phyloP scores from a whole-genome alignment of 2,888 invertebrate genomes.

The Sacculina carcini region DNA sequence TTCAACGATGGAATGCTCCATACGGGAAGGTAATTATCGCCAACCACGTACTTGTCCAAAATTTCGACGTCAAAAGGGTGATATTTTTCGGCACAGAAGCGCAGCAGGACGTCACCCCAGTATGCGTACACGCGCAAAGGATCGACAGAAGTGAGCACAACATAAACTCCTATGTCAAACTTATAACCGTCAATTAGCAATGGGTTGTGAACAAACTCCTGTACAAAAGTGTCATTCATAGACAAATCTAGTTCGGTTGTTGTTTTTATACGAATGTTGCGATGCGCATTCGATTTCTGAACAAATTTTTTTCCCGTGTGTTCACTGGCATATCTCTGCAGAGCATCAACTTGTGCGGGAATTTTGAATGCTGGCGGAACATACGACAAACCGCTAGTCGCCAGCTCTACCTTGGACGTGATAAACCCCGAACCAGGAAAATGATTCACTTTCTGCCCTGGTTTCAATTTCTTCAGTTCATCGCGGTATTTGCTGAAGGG shows the following conservation, averaged over 20 bases:
- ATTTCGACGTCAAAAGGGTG: slow-evolving; percentile 58
- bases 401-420: slow-evolving; percentile 71
- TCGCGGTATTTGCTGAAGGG: slow-evolving; percentile 38
- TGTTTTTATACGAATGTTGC: slow-evolving; percentile 51
- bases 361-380: slow-evolving; percentile 70
- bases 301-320: slow-evolving; percentile 43
- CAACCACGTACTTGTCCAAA: slow-evolving; percentile 71
- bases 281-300: slow-evolving; percentile 70
- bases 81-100: slow-evolving; percentile 68
- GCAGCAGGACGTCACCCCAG: slow-evolving; percentile 62
- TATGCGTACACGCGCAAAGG: slow-evolving; percentile 71
- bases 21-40: slow-evolving; percentile 73
- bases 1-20: slow-evolving; percentile 66
- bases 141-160: slow-evolving; percentile 62
- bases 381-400: slow-evolving; percentile 44
- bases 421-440: slow-evolving; percentile 80
- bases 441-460: slow-evolving; percentile 41
- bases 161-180: slow-evolving; percentile 90
- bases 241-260: slow-evolving; percentile 40
- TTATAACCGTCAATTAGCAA: slow-evolving; percentile 73
- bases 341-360: slow-evolving; percentile 40
- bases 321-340: slow-evolving; percentile 36
- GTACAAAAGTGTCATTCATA: slow-evolving; percentile 51
- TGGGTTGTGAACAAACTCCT: slow-evolving; percentile 67
- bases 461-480: slow-evolving; percentile 10